phyloP scores from a whole-genome alignment of 2,797 vertebrate species.

The Macropodus opercularis region DNA sequence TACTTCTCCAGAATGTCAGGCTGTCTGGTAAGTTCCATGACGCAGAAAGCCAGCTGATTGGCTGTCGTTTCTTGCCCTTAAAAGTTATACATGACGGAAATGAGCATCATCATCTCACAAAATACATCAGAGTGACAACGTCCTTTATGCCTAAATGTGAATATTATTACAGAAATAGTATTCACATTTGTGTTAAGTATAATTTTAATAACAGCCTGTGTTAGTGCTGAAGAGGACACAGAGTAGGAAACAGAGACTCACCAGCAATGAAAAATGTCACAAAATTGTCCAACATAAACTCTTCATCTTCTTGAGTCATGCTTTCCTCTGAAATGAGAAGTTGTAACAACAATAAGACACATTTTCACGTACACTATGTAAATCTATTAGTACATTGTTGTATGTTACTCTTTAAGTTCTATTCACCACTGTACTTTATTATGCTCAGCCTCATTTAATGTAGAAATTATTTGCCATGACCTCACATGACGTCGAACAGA shows the following conservation, averaged over 20 bases:
- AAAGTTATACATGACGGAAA: not conserved
- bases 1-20: conserved; percentile 89
- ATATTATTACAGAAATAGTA: too few species aligned
- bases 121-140: not conserved
- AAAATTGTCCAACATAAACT: conserved; percentile 91
- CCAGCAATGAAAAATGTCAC: conserved; percentile 93
- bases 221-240: too few species aligned
- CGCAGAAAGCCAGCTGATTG: conserved; percentile 87
- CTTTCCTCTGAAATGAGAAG: conserved; percentile 77
- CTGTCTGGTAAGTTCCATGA: conserved; percentile 88
- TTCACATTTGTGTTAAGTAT: too few species aligned
- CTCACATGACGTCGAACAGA: not conserved
- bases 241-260: conserved; percentile 76
- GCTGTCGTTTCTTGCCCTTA: conserved; percentile 93
- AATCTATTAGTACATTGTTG: too few species aligned
- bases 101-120: not conserved
- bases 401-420: not conserved
- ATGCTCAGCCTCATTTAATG: too few species aligned
- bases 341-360: not conserved
- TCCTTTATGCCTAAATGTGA: not conserved
- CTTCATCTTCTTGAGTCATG: conserved; percentile 80
- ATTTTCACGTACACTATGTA: too few species aligned
- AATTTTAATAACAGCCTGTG: too few species aligned
- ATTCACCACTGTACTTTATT: not conserved
- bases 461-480: not conserved